Evolutionary conservation across 1,140 invertebrate species (phyloP).

Genomic region (Ips nitidus): DNA sequence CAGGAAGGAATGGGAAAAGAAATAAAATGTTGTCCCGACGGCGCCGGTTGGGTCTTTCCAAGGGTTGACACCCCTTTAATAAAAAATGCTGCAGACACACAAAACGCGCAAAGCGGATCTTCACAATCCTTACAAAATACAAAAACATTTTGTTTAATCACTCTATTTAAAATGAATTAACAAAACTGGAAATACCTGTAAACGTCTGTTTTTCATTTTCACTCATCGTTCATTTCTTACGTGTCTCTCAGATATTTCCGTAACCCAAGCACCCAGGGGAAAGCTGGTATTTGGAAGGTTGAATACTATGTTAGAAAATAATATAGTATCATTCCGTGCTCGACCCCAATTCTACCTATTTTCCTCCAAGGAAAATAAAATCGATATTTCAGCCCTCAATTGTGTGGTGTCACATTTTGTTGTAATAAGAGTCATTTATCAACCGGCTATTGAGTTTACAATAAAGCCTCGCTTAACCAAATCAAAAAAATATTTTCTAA

Average conservation of each 20-base stretch:
- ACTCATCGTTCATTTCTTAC: background rate
- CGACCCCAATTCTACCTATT: conserved; percentile 30
- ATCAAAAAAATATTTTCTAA: background rate
- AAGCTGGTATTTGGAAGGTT: conserved; percentile 15
- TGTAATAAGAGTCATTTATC: conserved; percentile 17
- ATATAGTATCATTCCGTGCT: conserved; percentile 31
- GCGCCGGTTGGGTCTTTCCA: conserved; percentile 22
- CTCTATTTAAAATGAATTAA: background rate
- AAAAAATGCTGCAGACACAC: conserved; percentile 31
- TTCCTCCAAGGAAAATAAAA: conserved; percentile 24
- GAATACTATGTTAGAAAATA: conserved; percentile 10
- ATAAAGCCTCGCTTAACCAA: background rate
- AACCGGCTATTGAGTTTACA: background rate
- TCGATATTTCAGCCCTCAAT: conserved; percentile 18
- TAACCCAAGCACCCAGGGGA: background rate
- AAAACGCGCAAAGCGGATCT: conserved; percentile 33
- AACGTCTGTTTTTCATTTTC: background rate
- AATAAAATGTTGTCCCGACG: conserved; percentile 26
- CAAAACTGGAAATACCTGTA: background rate
- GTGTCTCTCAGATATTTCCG: no score
- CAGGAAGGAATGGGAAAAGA: conserved; percentile 25
- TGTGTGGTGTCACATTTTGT: conserved; percentile 7
- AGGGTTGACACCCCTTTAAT: conserved; percentile 13
- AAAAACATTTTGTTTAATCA: background rate
- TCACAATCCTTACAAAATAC: conserved; percentile 1